Base-by-base conservation (phyloP, 2,888 invertebrate species). In the Abrostola tripartita region DNA sequence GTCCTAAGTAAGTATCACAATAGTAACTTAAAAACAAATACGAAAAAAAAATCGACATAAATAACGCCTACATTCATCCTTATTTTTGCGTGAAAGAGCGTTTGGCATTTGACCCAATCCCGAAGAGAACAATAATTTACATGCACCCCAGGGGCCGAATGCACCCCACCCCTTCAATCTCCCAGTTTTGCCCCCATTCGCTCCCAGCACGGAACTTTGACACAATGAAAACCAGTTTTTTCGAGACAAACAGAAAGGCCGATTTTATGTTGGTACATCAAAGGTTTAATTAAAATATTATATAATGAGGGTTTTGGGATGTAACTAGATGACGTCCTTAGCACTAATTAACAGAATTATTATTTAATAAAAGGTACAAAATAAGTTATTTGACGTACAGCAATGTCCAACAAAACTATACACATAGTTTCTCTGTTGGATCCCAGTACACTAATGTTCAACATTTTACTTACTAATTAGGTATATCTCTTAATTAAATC, bases 91-190 rank as follows among this genome's bases (percentile, higher is more conserved):
- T 83, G 84, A 80, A 84, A 80, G 78, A 85, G 76, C 78, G 82
- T 78, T 79, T 79, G 81, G 80, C 70, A 86, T 85, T 85, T 82
- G 81, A 78, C 81, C 81, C 82, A 83, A 81, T 81, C 81, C 82
- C 84, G 77, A 83, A 79, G 87, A 82, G 83, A 78, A 84, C 82
- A 84, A 87, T 88, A 83, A 87, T 87, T 88, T 85, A 88, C 84
- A 80, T 85, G 74, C 81, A 79, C 77, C 79, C 78, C 62, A 53
- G 51, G 61, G 72, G 59, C 47, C 50, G 72, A 47, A 61, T 61
- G 68, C 65, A 59, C 62, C 66, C 65, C 65, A 57, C 37, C 47
- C 24, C 56, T 24, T 24, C 24, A 7, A 41, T 9, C 5, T 56
- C 35, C 47, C 52, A 49, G 56, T 24, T 41, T 50, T 12, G 37